Evolutionary conservation across 2,888 invertebrate genomes (phyloP), one percentile per base, ranked within the genome.

Genomic region (Andrena camellia): DNA sequence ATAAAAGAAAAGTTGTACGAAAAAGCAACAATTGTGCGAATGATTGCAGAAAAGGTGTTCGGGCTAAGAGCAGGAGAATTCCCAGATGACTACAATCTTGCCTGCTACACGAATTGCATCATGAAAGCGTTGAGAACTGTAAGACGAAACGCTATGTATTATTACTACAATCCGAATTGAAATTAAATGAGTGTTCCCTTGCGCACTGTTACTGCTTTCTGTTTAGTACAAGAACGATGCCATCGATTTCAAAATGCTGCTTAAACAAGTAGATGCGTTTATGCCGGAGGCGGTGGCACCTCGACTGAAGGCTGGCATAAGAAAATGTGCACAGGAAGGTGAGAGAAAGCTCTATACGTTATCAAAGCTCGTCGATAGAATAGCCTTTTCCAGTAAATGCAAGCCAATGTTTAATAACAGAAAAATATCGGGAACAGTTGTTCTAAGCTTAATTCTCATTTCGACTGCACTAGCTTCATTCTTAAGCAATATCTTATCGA

Each of bases 21-120:
- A 17, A 42, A 42, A 42, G 17, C 4, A 6, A 6, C 17, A 54
- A 17, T 31, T 13, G 2, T 8, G 4, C 1, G 29, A 50, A 59
- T 1, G 35, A 52, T 10, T 7, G 8, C 57, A 88, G 89, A 33
- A 0, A 2, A 85, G 8, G 81, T 90, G 6, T 81, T 85, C 0
- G 90, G 71, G 7, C 76, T 89, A 1, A 82, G 66, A 26, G 79
- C 31, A 1, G 92, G 93, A 1, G 68, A 87, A 66, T 92, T 89
- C 78, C 85, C 89, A 0, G 90, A 90, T 0, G 91, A 92, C 23
- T 67, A 26, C 5, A 84, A 81, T 13, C 84, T 93, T 0, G 88
- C 95, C 92, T 96, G 96, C 81, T 96, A 95, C 84, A 92, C 95
- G 63, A 94, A 94, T 74, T 96, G 96, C 81, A 83, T 95, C 13